These are phyloP conservation scores for Lycopodina hypogea DNA, from an alignment of 37 sponge, comb jelly and placozoan species.

Conservation along the genomic window DNA sequence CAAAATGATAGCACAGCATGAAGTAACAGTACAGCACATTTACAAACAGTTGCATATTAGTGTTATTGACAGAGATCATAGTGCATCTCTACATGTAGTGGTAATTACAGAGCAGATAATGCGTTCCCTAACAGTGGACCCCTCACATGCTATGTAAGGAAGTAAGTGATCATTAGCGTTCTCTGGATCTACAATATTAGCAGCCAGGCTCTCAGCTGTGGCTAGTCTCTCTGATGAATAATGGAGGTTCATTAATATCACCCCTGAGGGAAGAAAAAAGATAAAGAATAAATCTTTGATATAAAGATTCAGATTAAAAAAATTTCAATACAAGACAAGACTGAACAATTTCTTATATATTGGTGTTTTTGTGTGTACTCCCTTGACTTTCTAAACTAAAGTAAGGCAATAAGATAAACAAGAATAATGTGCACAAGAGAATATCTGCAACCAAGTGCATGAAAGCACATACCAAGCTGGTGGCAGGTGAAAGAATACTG, in stretches of 20 bases:
- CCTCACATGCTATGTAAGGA: conserved; percentile 53
- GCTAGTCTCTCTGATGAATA: conserved; percentile 50
- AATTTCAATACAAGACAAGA: no score
- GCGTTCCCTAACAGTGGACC: not conserved
- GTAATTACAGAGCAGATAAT: conserved; percentile 8
- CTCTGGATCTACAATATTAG: conserved; percentile 58
- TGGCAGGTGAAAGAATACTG: conserved; percentile 51
- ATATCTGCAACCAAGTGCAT: not conserved
- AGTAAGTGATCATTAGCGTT: conserved; percentile 45
- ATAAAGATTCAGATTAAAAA: no score
- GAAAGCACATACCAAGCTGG: conserved; percentile 48
- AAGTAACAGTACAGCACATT: not conserved
- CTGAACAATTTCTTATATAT: no score
- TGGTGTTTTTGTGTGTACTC: no score
- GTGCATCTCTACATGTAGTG: not conserved
- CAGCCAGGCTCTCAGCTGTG: conserved; percentile 14
- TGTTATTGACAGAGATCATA: not conserved
- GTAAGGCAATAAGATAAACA: no score
- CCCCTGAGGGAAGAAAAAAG: conserved; percentile 13
- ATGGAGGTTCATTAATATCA: conserved; percentile 51
- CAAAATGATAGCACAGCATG: not conserved
- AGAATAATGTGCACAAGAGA: no score
- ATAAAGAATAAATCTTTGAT: no score
- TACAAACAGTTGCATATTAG: not conserved
- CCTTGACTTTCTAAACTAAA: no score